Evolutionary conservation across 35 echinoderm and acorn worm species (phyloP), one percentile per base, ranked within the genome.

Genomic region (Amphiura filiformis): DNA sequence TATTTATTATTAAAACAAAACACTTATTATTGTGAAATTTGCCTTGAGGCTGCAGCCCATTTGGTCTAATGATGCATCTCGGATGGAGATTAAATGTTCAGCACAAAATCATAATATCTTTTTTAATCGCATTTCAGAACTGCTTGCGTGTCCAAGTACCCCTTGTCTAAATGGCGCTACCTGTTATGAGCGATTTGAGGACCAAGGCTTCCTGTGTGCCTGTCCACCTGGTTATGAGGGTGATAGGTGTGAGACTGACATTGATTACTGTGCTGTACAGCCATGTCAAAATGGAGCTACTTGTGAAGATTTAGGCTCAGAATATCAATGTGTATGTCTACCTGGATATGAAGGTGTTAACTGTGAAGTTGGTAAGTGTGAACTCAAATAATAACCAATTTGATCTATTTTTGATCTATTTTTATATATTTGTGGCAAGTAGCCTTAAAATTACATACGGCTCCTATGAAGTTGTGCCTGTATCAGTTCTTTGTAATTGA

Each of bases 91-190:
- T n/a, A n/a, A n/a, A n/a, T n/a, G n/a, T n/a, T n/a, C n/a, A n/a
- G n/a, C n/a, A n/a, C n/a, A n/a, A n/a, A n/a, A n/a, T n/a, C n/a
- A n/a, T n/a, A n/a, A n/a, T n/a, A n/a, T n/a, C n/a, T n/a, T n/a
- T n/a, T n/a, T n/a, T n/a, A n/a, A n/a, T n/a, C n/a, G n/a, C n/a
- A n/a, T n/a, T n/a, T n/a, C n/a, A n/a, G n/a, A n/a, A n/a, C n/a
- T 47, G 41, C 41, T 47, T 47, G 41, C 41, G 4, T 47, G 41
- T 47, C 41, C 41, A 47, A 78, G 81, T 57, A 85, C 37, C 65
- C 81, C 91, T 0, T 93, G 91, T 39, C 30, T 57, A 42, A 93
- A 93, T 93, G 91, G 81, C 56, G 91, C 80, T 23, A 88, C 91
- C 0, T 93, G 91, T 84, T 39, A 57, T 15, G 84, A 86, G 30